phyloP scores from a whole-genome alignment of 2,888 invertebrate species.

The Sinelater perroti region DNA sequence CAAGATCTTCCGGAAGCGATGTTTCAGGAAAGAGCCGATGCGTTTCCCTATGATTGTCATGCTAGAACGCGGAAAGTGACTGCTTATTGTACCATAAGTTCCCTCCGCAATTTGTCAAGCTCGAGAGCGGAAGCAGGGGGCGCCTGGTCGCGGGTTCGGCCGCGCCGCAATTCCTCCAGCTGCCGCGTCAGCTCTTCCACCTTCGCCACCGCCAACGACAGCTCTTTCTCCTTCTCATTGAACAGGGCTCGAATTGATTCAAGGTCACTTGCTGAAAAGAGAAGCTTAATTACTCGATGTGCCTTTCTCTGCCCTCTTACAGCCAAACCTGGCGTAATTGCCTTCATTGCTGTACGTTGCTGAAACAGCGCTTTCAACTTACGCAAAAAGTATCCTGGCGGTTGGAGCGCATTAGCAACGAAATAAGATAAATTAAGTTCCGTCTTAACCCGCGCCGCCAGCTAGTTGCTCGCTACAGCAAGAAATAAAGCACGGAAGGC shows the following conservation, averaged over 20 bases:
- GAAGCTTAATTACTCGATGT: constrained; percentile 7
- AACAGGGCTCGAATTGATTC: constrained; percentile 95
- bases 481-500: too few species aligned
- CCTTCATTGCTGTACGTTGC: too few species aligned
- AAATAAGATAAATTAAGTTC: too few species aligned
- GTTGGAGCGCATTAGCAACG: too few species aligned
- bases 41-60: not conserved
- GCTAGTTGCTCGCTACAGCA: too few species aligned
- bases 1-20: not conserved
- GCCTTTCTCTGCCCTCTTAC: too few species aligned
- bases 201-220: constrained; percentile 95
- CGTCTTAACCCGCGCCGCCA: too few species aligned
- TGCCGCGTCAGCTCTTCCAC: constrained; percentile 96
- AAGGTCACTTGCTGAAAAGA: constrained; percentile 83
- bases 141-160: constrained; percentile 68
- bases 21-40: not conserved
- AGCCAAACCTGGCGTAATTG: too few species aligned
- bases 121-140: constrained; percentile 83
- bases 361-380: too few species aligned
- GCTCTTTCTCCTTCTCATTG: constrained; percentile 97
- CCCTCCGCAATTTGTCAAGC: constrained; percentile 89
- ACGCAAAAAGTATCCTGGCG: too few species aligned
- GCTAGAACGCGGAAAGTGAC: constrained; percentile 3
- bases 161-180: constrained; percentile 86
- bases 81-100: constrained; percentile 77